Percentiles rank a stretch among this genome's conserved stretches.
Evolutionary conservation across 1,140 invertebrate species (phyloP).

Genomic region (Solenopsis fugax): DNA sequence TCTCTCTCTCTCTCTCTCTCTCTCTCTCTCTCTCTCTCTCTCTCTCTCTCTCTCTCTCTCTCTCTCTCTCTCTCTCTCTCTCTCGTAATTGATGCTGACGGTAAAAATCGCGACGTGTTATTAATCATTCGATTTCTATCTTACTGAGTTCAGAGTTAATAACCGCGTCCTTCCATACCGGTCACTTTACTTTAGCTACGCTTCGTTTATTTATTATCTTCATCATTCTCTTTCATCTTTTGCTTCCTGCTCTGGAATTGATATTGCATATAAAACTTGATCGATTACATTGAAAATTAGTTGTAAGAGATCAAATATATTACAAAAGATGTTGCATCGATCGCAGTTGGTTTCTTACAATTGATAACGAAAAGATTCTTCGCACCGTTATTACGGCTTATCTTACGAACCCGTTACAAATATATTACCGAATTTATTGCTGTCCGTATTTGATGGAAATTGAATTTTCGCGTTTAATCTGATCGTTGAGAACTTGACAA

Average conservation of each 20-base stretch:
- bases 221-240: not conserved
- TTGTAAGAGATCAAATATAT: slow-evolving; percentile 43
- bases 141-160: not conserved
- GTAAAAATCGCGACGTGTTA: slow-evolving; percentile 19
- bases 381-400: not conserved
- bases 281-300: slow-evolving; percentile 20
- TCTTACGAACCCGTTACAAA: slow-evolving; percentile 15
- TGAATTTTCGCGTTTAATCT: not conserved
- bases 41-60: not conserved
- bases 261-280: slow-evolving; percentile 22
- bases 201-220: slow-evolving; percentile 1
- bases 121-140: slow-evolving; percentile 1
- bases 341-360: slow-evolving; percentile 36
- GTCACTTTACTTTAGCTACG: slow-evolving; percentile 4
- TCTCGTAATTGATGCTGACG: not conserved
- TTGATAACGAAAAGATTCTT: slow-evolving; percentile 7
- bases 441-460: not conserved
- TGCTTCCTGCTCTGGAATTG: slow-evolving; percentile 8
- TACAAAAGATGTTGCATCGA: slow-evolving; percentile 12
- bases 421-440: slow-evolving; percentile 33
- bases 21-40: too few species aligned
- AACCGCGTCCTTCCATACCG: not conserved
- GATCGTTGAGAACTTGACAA: not conserved
- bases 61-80: too few species aligned
- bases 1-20: not conserved